phyloP scores from a whole-genome alignment of 2,113 vertebrate species.

The Leucoraja erinaceus region DNA sequence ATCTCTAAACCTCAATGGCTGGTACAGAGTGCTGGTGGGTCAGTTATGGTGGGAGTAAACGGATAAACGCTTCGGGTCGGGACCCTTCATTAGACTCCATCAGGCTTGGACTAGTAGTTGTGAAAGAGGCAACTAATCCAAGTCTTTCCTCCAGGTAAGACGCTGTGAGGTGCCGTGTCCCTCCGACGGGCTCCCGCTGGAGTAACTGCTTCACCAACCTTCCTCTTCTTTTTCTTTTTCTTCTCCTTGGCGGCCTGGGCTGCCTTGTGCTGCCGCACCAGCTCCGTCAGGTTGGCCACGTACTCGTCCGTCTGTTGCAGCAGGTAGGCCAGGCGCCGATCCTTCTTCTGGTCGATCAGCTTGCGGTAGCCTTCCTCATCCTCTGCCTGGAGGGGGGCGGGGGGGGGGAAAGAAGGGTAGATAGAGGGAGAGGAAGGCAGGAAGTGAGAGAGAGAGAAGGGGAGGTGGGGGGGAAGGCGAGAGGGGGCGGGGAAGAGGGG shows the following conservation, averaged over 20 bases:
- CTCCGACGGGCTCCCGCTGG: too few relatives aligned
- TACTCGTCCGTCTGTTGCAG: conserved; percentile 96
- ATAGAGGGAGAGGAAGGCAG: too few relatives aligned
- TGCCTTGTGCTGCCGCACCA: conserved; percentile 90
- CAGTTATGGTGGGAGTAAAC: too few relatives aligned
- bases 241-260: conserved; percentile 91
- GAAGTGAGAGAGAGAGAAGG: too few relatives aligned
- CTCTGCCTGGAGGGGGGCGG: conserved; percentile 64
- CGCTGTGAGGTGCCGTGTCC: too few relatives aligned
- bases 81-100: too few relatives aligned
- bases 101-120: too few relatives aligned
- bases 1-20: too few relatives aligned
- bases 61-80: too few relatives aligned
- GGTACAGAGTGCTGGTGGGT: too few relatives aligned
- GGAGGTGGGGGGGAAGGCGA: not conserved
- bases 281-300: conserved; percentile 89
- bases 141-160: too few relatives aligned
- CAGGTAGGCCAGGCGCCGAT: conserved; percentile 93
- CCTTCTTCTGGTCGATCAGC: conserved; percentile 97
- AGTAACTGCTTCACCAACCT: conserved; percentile 46
- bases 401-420: not conserved
- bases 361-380: conserved; percentile 96
- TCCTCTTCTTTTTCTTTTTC: conserved; percentile 95
- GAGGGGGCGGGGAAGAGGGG: not conserved
- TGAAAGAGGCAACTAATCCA: too few relatives aligned